Evolutionary conservation across 2,888 invertebrate species (phyloP), one percentile per base, ranked within the genome.

Genomic region (Parascotia fuliginaria): DNA sequence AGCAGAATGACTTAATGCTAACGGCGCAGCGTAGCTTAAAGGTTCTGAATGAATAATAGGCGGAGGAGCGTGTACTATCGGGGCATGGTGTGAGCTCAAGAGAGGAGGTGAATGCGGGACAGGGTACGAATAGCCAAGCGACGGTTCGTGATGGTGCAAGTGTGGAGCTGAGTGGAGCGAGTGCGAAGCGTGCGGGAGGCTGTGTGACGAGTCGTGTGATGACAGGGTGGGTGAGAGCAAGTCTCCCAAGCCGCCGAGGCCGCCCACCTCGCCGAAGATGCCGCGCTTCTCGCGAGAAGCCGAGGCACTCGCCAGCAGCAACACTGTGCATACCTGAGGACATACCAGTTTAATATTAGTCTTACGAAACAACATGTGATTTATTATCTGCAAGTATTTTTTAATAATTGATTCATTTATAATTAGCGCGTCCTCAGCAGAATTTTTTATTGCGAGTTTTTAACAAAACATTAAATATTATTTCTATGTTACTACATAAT

Each of bases 241-340:
- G 7, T 24, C 24, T 4, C 24, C 24, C 1, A 24, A 9, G 24
- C 24, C 24, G 24, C 24, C 24, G 3, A 24, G 3, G 9, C 76
- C 75, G 7, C 77, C 73, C 1, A 78, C 70, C 58, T 78, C 79
- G 28, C 81, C 79, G 61, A 65, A 77, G 66, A 81, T 76, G 49
- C 86, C 82, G 11, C 87, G 85, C 63, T 78, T 84, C 46, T 77
- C 70, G 11, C 84, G 77, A 9, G 73, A 49, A 1, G 76, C 75
- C 9, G 71, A 70, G 14, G 68, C 65, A 41, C 52, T 55, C 11
- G 79, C 82, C 44, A 76, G 68, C 32, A 77, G 56, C 44, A 81
- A 70, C 44, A 82, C 57, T 12, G 80, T 51, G 48, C 69, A 77
- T 12, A 83, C 55, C 85, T 85, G 65, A 1, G 29, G 37, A 33